A percentile compares a stretch with the other conserved stretches of the same genome.
These are phyloP conservation scores for Mythimna ferrago DNA, from an alignment of 2,888 invertebrate species.

Conservation along the genomic window DNA sequence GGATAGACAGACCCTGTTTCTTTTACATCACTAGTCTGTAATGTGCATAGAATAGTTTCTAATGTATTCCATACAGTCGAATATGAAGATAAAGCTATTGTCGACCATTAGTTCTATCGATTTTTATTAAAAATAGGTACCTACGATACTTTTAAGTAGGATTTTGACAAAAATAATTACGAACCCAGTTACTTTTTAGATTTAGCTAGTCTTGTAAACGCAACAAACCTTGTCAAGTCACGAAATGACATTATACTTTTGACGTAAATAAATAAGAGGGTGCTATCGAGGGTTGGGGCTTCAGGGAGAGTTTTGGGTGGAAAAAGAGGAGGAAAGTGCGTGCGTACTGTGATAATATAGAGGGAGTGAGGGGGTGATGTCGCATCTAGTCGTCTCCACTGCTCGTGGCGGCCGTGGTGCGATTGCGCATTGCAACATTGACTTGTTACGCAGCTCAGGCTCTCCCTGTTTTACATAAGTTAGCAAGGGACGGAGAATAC, in stretches of 20 bases:
- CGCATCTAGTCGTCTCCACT: slow-evolving; percentile 62
- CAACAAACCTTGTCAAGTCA: slow-evolving; percentile 16
- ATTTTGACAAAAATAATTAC: too few relatives aligned
- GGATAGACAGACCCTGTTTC: too few relatives aligned
- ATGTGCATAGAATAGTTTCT: too few relatives aligned
- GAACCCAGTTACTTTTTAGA: neutral
- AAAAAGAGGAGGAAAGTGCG: slow-evolving; percentile 59
- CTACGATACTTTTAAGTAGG: too few relatives aligned
- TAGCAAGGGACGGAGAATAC: slow-evolving; percentile 85
- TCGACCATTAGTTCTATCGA: too few relatives aligned
- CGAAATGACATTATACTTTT: slow-evolving; percentile 26
- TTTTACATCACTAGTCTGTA: too few relatives aligned
- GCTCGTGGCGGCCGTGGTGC: slow-evolving; percentile 66
- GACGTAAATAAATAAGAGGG: slow-evolving; percentile 39
- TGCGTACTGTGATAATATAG: slow-evolving; percentile 54
- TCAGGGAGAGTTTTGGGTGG: slow-evolving; percentile 59
- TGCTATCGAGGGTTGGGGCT: slow-evolving; percentile 41
- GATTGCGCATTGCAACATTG: slow-evolving; percentile 81
- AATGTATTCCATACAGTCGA: too few relatives aligned
- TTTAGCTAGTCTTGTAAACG: neutral
- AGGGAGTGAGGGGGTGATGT: slow-evolving; percentile 66
- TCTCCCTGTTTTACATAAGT: slow-evolving; percentile 72
- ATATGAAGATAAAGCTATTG: too few relatives aligned
- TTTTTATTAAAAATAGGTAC: too few relatives aligned
- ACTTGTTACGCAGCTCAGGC: slow-evolving; percentile 71